Conservation (phyloP, 2,888 invertebrate species). For the Lepidocyrtinus sp. region DNA sequence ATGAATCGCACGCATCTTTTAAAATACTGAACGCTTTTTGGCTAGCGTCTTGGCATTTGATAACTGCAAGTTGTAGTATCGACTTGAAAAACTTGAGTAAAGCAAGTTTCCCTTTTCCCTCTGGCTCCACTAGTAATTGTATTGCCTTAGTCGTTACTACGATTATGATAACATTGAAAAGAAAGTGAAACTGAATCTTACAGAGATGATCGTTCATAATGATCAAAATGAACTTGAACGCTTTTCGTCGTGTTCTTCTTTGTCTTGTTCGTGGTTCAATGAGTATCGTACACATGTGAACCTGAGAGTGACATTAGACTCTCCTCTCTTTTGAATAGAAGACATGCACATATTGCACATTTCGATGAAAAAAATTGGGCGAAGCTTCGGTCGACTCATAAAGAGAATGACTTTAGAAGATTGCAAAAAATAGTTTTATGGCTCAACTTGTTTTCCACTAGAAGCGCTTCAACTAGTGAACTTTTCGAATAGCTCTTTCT, state of each 20-base stretch:
- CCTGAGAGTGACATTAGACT: background rate
- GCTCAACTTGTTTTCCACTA: background rate
- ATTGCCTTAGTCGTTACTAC: too few species aligned
- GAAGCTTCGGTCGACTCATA: background rate
- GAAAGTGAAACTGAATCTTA: conserved; percentile 65
- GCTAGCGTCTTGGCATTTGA: too few species aligned
- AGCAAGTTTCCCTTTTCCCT: conserved; percentile 60
- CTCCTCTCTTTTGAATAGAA: background rate
- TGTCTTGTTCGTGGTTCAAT: background rate
- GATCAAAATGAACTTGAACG: background rate
- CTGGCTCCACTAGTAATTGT: conserved; percentile 57
- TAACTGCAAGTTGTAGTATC: conserved; percentile 41
- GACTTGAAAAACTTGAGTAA: conserved; percentile 21
- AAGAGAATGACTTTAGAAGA: background rate
- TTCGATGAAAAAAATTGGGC: background rate
- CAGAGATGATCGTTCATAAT: too few species aligned
- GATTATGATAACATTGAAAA: too few species aligned
- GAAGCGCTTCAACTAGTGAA: too few species aligned
- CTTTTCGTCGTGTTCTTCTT: conserved; percentile 5
- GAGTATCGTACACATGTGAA: background rate
- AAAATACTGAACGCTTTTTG: too few species aligned
- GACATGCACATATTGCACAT: background rate
- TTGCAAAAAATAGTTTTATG: background rate
- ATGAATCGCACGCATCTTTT: too few species aligned
- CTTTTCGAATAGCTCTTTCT: too few species aligned